Evolutionary conservation across 2,113 vertebrate genomes (phyloP), one percentile per base, ranked within the genome.

Genomic region (Menura novaehollandiae): DNA sequence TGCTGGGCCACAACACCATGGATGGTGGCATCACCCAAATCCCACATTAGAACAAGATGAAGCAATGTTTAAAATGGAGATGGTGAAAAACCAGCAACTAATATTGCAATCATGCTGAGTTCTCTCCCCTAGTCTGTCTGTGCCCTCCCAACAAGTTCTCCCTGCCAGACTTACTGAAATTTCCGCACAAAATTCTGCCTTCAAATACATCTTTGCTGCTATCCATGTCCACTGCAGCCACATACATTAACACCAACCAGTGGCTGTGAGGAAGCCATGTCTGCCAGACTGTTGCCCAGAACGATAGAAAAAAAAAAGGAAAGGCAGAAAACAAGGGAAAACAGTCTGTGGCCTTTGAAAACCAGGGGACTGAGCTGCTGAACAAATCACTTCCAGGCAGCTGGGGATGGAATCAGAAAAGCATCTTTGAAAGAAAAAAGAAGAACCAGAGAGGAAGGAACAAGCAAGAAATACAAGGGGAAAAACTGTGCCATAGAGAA

Each of bases 371-470:
- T 46, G 59, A 7, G 12, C 68, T 83, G 56, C 63, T 71, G n/a
- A 91, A 84, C 59, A 80, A 62, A 88, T 51, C 72, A 67, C 55
- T 86, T 90, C 59, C 79, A 95, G 79, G 75, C 64, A 86, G 37
- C 0, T n/a, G 41, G 52, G 51, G 71, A 84, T 7, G 41, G 17
- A 88, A 46, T 64, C 88, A 89, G 47, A 43, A 43, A 75, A 85
- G 13, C n/a, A 55, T 35, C 32, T 83, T 55, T 37, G 67, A 69
- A 81, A 80, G 6, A 37, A 79, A 43, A 63, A 92, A 49, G 24
- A 66, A 84, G 26, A 26, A 41, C 9, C 5, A 5, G 17, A 7
- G 20, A 86, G 44, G 46, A 86, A 75, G 52, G 52, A 75, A 81
- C 30, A 84, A 83, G 44, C 35, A 92, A 92, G 66, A 12, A 49